These are phyloP conservation scores for human DNA, from an alignment of 2,113 vertebrate species.

Conservation along the genomic window GRCh38 chr3:15722501-15723000, in stretches of 20 bases:
- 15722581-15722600: background rate
- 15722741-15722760: slow-evolving; percentile 25
- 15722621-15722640: background rate
- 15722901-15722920: background rate
- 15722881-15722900: background rate
- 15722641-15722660: background rate
- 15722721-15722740: slow-evolving; percentile 7
- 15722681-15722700: slow-evolving; percentile 5
- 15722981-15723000: background rate
- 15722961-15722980: background rate
- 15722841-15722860: background rate
- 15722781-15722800: background rate
- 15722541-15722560: slow-evolving; percentile 28
- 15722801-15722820: background rate
- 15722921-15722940: background rate
- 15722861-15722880: background rate
- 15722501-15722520: background rate
- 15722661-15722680: background rate
- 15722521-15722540: background rate
- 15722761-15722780: background rate
- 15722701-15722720: slow-evolving; percentile 17
- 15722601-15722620: background rate
- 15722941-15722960: background rate
- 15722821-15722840: background rate
- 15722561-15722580: background rate